phyloP scores from a whole-genome alignment of 2,113 vertebrate species.

The Epinephelus moara region DNA sequence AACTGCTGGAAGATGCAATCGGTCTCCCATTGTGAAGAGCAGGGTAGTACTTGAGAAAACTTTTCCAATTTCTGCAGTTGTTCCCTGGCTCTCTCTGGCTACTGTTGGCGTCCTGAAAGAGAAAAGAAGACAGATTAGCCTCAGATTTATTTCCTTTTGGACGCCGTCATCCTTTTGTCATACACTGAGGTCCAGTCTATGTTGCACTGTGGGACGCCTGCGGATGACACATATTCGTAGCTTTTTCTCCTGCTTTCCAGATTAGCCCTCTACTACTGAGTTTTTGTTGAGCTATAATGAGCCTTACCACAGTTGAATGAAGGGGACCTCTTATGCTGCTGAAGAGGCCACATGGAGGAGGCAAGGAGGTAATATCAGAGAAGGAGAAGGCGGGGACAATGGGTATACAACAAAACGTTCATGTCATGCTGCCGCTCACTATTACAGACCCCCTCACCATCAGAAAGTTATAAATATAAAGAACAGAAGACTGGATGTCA shows the following conservation, averaged over 20 bases:
- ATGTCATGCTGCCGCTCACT: background rate
- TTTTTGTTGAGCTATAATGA: slow-evolving; percentile 54
- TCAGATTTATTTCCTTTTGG: slow-evolving; percentile 22
- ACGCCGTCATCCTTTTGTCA: background rate
- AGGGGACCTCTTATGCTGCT: background rate
- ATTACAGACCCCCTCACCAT: no score
- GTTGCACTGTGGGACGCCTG: slow-evolving; percentile 12
- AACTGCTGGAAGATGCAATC: slow-evolving; percentile 16
- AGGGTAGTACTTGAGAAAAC: background rate
- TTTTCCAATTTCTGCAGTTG: slow-evolving; percentile 21
- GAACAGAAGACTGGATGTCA: background rate
- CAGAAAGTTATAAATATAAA: background rate
- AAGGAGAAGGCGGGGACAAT: background rate
- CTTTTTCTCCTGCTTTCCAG: slow-evolving; percentile 13
- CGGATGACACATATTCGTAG: slow-evolving; percentile 4
- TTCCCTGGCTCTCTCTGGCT: slow-evolving; percentile 8
- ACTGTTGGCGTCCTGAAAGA: slow-evolving; percentile 31
- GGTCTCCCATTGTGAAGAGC: slow-evolving; percentile 62
- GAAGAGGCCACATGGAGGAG: background rate
- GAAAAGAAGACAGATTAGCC: slow-evolving; percentile 38
- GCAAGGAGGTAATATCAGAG: background rate
- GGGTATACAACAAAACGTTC: background rate
- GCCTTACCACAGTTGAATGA: slow-evolving; percentile 2
- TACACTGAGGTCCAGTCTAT: background rate
- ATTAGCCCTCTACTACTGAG: slow-evolving; percentile 25